Conservation (phyloP, 1,140 invertebrate species). For the Drosophila kurseongensis region DNA sequence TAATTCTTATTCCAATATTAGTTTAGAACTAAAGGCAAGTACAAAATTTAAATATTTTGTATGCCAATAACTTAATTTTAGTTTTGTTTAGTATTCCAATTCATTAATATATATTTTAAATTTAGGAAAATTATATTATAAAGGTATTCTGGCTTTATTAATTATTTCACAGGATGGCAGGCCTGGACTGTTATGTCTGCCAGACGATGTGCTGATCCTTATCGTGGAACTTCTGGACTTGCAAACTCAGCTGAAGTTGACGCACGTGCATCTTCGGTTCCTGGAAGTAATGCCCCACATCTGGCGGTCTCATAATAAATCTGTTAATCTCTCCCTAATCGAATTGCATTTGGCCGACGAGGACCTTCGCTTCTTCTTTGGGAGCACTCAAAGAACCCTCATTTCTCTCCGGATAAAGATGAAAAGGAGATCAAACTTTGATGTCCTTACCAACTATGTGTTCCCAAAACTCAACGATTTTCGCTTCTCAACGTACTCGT, state of each 20-base stretch:
- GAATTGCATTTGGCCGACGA: constrained; percentile 10
- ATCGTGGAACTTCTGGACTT: constrained; percentile 51
- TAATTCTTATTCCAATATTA: no score
- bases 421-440: constrained; percentile 8
- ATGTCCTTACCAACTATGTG: constrained; percentile 10
- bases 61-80: no score
- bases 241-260: constrained; percentile 24
- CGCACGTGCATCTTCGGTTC: constrained; percentile 39
- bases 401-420: constrained; percentile 26
- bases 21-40: no score
- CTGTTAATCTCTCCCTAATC: constrained; percentile 20
- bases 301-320: constrained; percentile 36
- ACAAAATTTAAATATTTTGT: no score
- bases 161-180: background rate
- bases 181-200: background rate
- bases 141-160: no score
- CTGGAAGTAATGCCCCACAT: constrained; percentile 31
- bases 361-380: constrained; percentile 37
- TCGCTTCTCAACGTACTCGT: constrained; percentile 31
- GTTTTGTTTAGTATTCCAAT: no score
- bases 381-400: constrained; percentile 21
- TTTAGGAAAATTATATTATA: no score
- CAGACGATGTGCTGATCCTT: constrained; percentile 44
- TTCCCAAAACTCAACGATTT: constrained; percentile 53
- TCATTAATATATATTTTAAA: no score